A percentile compares a stretch with the other conserved stretches of the same genome.
Evolutionary conservation across 1,140 invertebrate genomes (phyloP).

Genomic region (Brachionus koreanus): DNA sequence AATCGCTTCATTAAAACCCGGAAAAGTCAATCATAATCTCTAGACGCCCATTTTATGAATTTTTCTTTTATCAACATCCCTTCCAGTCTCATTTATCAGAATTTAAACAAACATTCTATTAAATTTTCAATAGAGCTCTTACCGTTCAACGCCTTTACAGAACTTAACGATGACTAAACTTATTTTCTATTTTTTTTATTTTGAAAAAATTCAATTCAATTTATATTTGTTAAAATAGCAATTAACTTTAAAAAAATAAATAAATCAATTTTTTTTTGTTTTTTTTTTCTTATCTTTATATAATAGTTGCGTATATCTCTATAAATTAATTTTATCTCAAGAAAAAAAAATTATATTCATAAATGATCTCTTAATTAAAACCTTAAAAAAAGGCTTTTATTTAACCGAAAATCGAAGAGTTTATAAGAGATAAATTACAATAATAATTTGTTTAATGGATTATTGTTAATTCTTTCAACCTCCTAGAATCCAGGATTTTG

Average conservation of each 20-base stretch:
- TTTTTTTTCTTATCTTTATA: not conserved
- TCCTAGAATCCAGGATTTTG: not conserved
- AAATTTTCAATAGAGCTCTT: not conserved
- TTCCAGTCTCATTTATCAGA: not conserved
- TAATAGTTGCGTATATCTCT: not conserved
- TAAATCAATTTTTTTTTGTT: not conserved
- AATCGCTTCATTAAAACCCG: not conserved
- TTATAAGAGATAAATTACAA: not conserved
- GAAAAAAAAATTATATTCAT: not conserved
- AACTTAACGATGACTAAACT: not conserved
- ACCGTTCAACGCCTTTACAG: not conserved
- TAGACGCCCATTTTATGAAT: slow-evolving; percentile 16
- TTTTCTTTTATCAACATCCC: not conserved
- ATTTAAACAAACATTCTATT: not conserved
- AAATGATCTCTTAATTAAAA: not conserved
- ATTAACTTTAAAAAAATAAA: not conserved
- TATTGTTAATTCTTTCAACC: not conserved
- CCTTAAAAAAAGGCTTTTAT: not conserved
- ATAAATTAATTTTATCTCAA: not conserved
- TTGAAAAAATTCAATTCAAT: not conserved
- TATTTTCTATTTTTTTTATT: not conserved
- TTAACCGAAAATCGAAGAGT: not conserved
- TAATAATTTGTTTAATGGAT: not conserved
- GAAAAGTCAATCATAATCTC: slow-evolving; percentile 13
- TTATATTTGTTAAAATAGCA: not conserved